Evolutionary conservation across 2,113 vertebrate genomes (phyloP), one percentile per base, ranked within the genome.

Genomic region (Lophotis ruficrista): DNA sequence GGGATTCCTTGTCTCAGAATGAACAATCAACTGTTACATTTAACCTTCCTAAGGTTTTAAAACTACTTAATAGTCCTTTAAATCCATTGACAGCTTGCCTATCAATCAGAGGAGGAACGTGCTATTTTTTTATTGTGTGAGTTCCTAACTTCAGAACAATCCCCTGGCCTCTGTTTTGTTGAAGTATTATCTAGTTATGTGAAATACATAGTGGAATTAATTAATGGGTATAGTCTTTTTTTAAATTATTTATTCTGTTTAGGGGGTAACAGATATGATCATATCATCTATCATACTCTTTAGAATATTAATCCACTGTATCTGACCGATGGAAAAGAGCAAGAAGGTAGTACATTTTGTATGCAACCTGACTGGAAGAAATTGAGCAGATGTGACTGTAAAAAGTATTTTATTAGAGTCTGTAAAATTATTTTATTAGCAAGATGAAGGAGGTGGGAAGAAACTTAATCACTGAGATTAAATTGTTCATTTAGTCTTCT

Each of bases 21-120:
- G 23, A 75, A n/a, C 27, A 43, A 93, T 11, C 72, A 82, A 16
- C 73, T 83, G 12, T 66, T 83, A n/a, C 16, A 65, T 69, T 90
- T 81, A 80, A 9, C 91, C 94, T 84, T 43, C 12, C 7, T 19
- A 75, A 69, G 10, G 12, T 54, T 81, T 75, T 45, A 60, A 95
- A 94, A 70, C 71, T 83, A 47, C 51, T 77, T 92, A 95, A 89
- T 93, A 87, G 87, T 71, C 50, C 51, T 94, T 95, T 88, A 82
- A 90, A 89, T 68, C 31, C 41, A 54, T 85, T 95, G 75, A 64
- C 22, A 54, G 20, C 50, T 79, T 31, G 41, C n/a, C 23, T 66
- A 45, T 65, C 38, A 33, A 37, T 65, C 38, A 33, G 38, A 80
- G 50, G 37, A 56, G 25, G 12, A 41, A 33, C 6, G 6, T 69